Conservation (phyloP, 1,140 invertebrate species). For the Colletes gigas region DNA sequence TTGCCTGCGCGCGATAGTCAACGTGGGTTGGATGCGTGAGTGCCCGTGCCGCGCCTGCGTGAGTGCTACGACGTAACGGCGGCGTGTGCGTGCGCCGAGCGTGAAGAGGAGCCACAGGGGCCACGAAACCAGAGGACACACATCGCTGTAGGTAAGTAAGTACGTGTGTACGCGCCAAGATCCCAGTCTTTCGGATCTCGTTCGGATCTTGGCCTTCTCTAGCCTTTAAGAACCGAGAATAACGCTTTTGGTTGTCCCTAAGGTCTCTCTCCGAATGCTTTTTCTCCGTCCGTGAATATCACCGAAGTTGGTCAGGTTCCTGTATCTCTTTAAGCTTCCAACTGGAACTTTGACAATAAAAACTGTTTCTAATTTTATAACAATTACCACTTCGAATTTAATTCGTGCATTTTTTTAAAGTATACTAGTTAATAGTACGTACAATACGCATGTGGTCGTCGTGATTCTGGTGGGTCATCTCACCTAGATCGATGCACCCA, state of each 20-base stretch:
- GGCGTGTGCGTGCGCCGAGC: slow-evolving; percentile 58
- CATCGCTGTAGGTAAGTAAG: slow-evolving; percentile 44
- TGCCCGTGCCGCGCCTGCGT: slow-evolving; percentile 49
- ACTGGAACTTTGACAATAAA: too few relatives aligned
- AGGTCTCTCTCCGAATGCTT: too few relatives aligned
- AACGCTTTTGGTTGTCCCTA: too few relatives aligned
- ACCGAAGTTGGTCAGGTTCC: too few relatives aligned
- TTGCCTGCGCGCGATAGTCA: slow-evolving; percentile 29
- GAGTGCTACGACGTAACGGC: slow-evolving; percentile 46
- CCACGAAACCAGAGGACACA: slow-evolving; percentile 37
- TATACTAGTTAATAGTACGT: background rate
- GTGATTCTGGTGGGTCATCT: background rate
- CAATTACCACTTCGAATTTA: too few relatives aligned
- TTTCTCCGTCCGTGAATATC: too few relatives aligned
- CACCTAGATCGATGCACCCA: slow-evolving; percentile 8
- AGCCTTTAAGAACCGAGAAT: too few relatives aligned
- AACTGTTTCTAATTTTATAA: too few relatives aligned
- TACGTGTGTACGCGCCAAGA: slow-evolving; percentile 8
- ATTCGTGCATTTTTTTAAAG: too few relatives aligned
- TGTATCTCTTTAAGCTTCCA: too few relatives aligned
- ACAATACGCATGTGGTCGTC: background rate
- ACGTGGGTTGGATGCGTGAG: slow-evolving; percentile 61
- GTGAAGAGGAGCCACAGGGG: slow-evolving; percentile 45
- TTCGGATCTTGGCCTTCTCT: background rate
- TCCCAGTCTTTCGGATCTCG: background rate